Base-by-base conservation (phyloP, 2,888 invertebrate genomes). In the Lasioglossum oenotherae region DNA sequence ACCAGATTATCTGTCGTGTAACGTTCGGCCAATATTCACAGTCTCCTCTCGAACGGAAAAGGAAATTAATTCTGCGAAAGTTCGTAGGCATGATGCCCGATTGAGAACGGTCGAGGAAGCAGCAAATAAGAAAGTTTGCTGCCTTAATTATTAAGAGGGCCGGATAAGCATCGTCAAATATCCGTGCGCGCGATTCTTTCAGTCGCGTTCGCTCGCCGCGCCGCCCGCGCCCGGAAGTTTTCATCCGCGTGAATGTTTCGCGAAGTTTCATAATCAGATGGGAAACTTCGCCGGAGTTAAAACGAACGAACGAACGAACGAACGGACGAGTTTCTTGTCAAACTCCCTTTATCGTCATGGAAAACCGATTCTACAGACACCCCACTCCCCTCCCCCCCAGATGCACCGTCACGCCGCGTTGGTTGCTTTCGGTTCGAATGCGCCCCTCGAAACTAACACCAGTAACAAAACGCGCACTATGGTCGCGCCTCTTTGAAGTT, bases 191-290 rank as follows among this genome's bases (percentile, higher is more conserved):
- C 81, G 74, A 79, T 67, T 74, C 81, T 81, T 81, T 79, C 75
- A n/a, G 53, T 72, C 76, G 69, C 71, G 41, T 77, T 74, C 81
- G 60, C 12, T 35, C 53, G 78, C n/a, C 64, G 64, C 31, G 4
- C 67, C 35, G 27, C 67, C 27, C 31, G 4, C 64, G 64, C 31
- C 67, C 57, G 73, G 71, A 82, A 83, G 74, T 83, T 86, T 77
- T 67, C 81, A 81, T 87, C 83, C 75, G 64, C 83, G 81, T 57
- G 83, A 87, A 83, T 60, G 78, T 86, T 74, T 64, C 83, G 31
- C 64, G 74, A 86, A 86, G 77, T 86, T 87, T 86, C 79, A 87
- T 86, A 87, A 87, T 87, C 87, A 81, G 87, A 86, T 81, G 71
- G 69, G 67, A 69, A 87, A 87, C 76, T 87, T 85, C 38, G 71